phyloP scores from a whole-genome alignment of 2,113 vertebrate species.

The Pangasianodon hypophthalmus region DNA sequence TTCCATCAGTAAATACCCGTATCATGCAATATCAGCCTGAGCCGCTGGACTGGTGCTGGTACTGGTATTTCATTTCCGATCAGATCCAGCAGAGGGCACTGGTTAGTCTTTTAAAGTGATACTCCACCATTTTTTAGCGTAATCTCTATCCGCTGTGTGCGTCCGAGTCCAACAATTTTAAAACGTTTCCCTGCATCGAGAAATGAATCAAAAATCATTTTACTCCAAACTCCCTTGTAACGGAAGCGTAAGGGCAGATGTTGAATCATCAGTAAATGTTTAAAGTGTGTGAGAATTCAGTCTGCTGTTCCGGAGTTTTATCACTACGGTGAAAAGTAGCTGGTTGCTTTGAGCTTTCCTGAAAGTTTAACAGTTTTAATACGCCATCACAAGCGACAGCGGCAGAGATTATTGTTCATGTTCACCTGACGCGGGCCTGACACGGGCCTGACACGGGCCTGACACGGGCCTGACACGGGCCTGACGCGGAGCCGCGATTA shows the following conservation, averaged over 20 bases:
- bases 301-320: no score
- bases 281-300: no score
- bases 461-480: no score
- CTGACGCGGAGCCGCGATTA: no score
- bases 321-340: no score
- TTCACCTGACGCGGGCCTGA: no score
- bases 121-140: neutral
- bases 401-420: no score
- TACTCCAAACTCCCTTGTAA: neutral
- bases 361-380: no score
- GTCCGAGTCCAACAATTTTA: neutral
- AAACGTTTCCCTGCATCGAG: neutral
- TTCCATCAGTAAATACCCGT: neutral
- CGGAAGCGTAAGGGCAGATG: neutral
- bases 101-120: neutral
- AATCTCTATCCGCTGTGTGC: neutral
- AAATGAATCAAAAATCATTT: neutral
- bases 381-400: no score
- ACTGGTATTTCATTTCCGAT: neutral
- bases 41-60: neutral
- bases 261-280: no score
- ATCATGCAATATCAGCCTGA: neutral
- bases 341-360: no score
- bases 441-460: no score
- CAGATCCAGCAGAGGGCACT: neutral